Conservation (phyloP, 2,113 vertebrate species). For the Chascanopsetta lugubris region DNA sequence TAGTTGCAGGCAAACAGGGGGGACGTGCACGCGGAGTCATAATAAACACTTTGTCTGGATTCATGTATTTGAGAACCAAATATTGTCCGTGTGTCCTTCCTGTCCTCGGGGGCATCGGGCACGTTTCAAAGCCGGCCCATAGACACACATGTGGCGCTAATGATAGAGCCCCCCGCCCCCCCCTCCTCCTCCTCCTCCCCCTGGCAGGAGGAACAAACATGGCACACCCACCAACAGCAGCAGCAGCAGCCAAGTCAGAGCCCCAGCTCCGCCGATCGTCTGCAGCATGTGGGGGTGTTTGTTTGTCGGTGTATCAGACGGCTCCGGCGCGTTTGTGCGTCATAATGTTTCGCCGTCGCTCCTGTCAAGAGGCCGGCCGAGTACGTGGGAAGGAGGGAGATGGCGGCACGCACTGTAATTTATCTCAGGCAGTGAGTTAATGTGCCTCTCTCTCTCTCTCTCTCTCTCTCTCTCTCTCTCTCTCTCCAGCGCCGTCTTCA, state of each 20-base stretch:
- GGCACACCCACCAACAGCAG: constrained; percentile 65
- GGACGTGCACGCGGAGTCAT: constrained; percentile 37
- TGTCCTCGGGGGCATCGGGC: constrained; percentile 48
- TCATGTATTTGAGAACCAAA: constrained; percentile 68
- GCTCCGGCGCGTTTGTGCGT: constrained; percentile 55
- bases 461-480: constrained; percentile 16
- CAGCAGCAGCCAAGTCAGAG: too few relatives aligned
- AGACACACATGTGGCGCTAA: constrained; percentile 66
- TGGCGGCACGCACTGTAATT: constrained; percentile 45
- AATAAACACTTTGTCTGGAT: constrained; percentile 65
- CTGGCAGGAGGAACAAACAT: constrained; percentile 70
- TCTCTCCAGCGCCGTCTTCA: constrained; percentile 90
- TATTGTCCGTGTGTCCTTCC: constrained; percentile 58
- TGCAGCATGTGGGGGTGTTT: constrained; percentile 68
- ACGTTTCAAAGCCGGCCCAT: constrained; percentile 56
- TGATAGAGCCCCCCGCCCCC: constrained; percentile 71
- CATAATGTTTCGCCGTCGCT: constrained; percentile 38
- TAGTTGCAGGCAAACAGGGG: constrained; percentile 32
- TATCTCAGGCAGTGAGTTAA: constrained; percentile 51
- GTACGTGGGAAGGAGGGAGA: constrained; percentile 52
- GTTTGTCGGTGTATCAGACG: constrained; percentile 75
- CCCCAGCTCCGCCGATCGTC: constrained; percentile 44
- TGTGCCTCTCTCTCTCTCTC: constrained; percentile 35
- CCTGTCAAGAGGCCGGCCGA: constrained; percentile 38
- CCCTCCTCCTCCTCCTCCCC: too few relatives aligned